These are phyloP conservation scores for Halictus ligatus DNA, from an alignment of 2,888 invertebrate genomes.

Conservation along the genomic window DNA sequence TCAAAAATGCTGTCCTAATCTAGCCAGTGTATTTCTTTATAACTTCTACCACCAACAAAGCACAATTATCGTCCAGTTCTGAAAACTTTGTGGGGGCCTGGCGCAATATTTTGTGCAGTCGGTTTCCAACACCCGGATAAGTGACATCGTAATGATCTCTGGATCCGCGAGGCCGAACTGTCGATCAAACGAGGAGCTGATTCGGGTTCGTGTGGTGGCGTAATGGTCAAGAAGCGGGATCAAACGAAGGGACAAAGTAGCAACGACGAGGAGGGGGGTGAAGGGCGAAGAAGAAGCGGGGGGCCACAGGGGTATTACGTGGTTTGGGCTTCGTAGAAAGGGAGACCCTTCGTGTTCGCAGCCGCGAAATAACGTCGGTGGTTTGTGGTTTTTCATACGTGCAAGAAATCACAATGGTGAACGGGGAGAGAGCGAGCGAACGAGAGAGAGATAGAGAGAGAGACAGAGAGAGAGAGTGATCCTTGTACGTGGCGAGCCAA, in stretches of 20 bases:
- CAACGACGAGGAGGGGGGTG: not conserved
- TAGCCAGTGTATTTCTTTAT: not conserved
- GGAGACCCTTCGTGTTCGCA: slow-evolving; percentile 71
- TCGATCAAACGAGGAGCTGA: slow-evolving; percentile 64
- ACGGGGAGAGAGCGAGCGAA: slow-evolving; percentile 48
- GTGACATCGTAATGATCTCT: slow-evolving; percentile 38
- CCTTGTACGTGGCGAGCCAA: slow-evolving; percentile 57
- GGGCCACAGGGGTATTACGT: slow-evolving; percentile 60
- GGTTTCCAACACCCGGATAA: not conserved
- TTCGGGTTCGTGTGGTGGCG: slow-evolving; percentile 26
- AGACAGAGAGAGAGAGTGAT: slow-evolving; percentile 62
- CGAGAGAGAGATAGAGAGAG: slow-evolving; percentile 31
- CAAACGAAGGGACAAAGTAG: slow-evolving; percentile 35
- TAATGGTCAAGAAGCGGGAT: slow-evolving; percentile 32
- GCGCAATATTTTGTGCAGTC: not conserved
- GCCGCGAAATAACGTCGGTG: slow-evolving; percentile 75
- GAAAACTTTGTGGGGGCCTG: not conserved
- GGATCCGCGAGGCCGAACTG: slow-evolving; percentile 19
- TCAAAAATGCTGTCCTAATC: not conserved
- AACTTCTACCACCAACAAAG: not conserved
- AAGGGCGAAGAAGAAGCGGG: not conserved
- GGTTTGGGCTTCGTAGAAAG: slow-evolving; percentile 64
- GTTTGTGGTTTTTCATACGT: slow-evolving; percentile 78
- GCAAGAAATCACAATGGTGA: slow-evolving; percentile 75
- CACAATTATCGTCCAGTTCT: not conserved